These are phyloP conservation scores for Ciconia stormi DNA, from an alignment of 2,113 vertebrate genomes.

Conservation along the genomic window DNA sequence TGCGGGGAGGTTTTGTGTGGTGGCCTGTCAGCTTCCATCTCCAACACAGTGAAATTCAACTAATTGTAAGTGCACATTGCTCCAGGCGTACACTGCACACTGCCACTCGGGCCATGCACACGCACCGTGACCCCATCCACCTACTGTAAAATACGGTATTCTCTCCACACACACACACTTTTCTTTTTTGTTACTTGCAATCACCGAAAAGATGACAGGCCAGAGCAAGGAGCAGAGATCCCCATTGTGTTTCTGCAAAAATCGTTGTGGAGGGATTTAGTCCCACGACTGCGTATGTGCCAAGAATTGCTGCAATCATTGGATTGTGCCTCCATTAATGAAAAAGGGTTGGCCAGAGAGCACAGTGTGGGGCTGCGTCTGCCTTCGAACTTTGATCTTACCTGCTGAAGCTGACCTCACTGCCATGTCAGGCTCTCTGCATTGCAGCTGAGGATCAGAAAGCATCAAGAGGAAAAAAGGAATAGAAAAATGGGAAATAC, in stretches of 20 bases:
- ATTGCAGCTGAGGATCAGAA: constrained; percentile 1
- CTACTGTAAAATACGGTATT: background rate
- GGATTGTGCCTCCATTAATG: background rate
- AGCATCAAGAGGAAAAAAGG: background rate
- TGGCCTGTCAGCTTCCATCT: constrained; percentile 73
- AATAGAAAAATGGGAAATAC: constrained; percentile 35
- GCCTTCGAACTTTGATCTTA: constrained; percentile 45
- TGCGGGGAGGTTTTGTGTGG: constrained; percentile 67
- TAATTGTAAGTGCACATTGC: constrained; percentile 65
- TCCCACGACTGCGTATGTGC: background rate
- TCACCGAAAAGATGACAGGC: background rate
- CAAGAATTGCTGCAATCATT: background rate
- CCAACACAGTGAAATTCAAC: constrained; percentile 70
- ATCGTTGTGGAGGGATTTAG: background rate
- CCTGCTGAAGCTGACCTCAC: constrained; percentile 19
- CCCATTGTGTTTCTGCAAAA: background rate
- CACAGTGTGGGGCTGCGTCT: background rate
- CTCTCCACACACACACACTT: background rate
- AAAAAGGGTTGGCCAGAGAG: background rate
- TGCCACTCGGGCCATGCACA: background rate
- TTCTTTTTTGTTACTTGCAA: background rate
- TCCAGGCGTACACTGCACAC: background rate
- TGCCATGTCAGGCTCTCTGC: background rate
- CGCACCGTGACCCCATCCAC: background rate
- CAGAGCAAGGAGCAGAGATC: background rate